phyloP scores from a whole-genome alignment of 2,888 invertebrate genomes.

The Microctonus brassicae region DNA sequence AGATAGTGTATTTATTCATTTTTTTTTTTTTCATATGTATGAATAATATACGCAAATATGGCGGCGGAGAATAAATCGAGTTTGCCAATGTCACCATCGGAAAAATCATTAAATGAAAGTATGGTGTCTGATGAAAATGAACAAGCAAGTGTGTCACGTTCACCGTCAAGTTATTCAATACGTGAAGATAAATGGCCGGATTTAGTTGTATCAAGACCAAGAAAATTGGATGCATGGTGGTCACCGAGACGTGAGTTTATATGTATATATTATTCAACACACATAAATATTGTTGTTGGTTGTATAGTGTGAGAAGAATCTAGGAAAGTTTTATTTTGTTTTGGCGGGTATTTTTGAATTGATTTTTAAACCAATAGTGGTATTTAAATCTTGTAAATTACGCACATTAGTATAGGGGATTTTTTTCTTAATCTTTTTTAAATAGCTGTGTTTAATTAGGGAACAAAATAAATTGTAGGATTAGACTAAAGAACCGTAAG shows the following conservation, averaged over 20 bases:
- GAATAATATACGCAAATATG: slow-evolving; percentile 54
- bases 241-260: slow-evolving; percentile 65
- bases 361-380: neutral
- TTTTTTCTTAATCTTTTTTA: neutral
- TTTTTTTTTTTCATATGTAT: no score
- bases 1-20: no score
- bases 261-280: neutral
- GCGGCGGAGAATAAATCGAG: slow-evolving; percentile 63
- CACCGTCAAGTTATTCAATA: slow-evolving; percentile 74
- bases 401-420: neutral
- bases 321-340: neutral
- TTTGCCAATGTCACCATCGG: slow-evolving; percentile 67
- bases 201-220: slow-evolving; percentile 66
- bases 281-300: neutral
- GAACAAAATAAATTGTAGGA: neutral
- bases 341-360: neutral
- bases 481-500: neutral
- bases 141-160: slow-evolving; percentile 69
- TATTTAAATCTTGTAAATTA: neutral
- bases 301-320: neutral
- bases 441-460: neutral
- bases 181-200: slow-evolving; percentile 71
- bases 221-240: slow-evolving; percentile 67
- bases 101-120: slow-evolving; percentile 65
- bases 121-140: slow-evolving; percentile 70